Evolutionary conservation across 2,113 vertebrate genomes (phyloP).

Genomic region (Ictalurus furcatus): DNA sequence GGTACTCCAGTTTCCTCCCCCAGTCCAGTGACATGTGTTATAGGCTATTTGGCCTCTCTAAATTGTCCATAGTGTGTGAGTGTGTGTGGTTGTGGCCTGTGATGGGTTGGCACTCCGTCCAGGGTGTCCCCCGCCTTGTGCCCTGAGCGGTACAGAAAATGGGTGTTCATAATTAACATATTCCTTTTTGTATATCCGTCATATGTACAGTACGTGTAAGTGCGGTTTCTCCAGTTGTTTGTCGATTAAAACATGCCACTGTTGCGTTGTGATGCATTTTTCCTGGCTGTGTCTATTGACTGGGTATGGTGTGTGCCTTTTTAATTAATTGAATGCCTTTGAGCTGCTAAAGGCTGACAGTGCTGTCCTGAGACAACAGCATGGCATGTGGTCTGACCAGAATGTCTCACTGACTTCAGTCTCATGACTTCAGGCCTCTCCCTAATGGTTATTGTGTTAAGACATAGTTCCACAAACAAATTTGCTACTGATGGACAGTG

Average conservation of each 20-base stretch:
- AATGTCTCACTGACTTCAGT: conserved; percentile 8
- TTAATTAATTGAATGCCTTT: conserved; percentile 9
- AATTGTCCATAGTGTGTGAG: too few species aligned
- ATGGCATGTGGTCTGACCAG: conserved; percentile 65
- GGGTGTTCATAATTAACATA: neutral
- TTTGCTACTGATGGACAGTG: neutral
- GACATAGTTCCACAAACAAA: conserved; percentile 17
- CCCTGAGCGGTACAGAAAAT: too few species aligned
- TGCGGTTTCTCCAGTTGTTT: neutral
- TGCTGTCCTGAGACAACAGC: conserved; percentile 1
- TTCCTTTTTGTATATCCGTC: neutral
- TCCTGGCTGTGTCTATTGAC: neutral
- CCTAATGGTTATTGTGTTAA: conserved; percentile 14
- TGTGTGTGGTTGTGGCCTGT: too few species aligned
- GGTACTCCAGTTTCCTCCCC: too few species aligned
- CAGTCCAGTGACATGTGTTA: too few species aligned
- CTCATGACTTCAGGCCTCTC: conserved; percentile 3
- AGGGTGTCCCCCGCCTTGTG: too few species aligned
- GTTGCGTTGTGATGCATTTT: neutral
- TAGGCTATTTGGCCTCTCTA: too few species aligned
- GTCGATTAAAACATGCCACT: neutral
- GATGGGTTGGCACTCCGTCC: too few species aligned
- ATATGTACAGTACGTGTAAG: neutral
- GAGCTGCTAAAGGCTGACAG: neutral
- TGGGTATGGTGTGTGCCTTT: neutral